Evolutionary conservation across 2,888 invertebrate species (phyloP), one percentile per base, ranked within the genome.

Genomic region (Oscheius sp.): DNA sequence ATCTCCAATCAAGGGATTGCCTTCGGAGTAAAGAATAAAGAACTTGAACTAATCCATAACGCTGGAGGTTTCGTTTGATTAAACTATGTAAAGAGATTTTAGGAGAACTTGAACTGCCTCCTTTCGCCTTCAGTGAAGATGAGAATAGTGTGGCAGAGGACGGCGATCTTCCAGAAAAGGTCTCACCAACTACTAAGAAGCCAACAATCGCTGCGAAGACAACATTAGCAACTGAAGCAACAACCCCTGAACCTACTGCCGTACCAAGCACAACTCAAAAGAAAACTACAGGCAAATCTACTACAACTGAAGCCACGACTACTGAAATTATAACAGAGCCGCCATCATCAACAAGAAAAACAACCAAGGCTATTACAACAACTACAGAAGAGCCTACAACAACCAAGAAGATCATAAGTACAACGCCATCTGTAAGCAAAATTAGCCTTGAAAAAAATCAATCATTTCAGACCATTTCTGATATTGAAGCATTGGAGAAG

Each of bases 41-140:
- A 61, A n/a, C 45, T 61, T 12, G 61, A 61, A 31, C 29, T 61
- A 2, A 61, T 61, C 29, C 61, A 61, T 31, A 61, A 42, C n/a
- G 15, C 42, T 12, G 45, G 27, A 27, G 61, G 61, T 42, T 15
- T 2, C 27, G 12, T n/a, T 29, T 20, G 6, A 25, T 25, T 12
- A 5, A 10, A 25, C 25, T 20, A 27, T 10, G 37, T 2, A 2
- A 20, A 10, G 5, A 17, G 25, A 3, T n/a, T 61, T 45, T n/a
- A 61, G 61, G 27, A n/a, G 61, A 65, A 20, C 65, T 53, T 2
- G 52, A 52, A 20, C 25, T 65, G 39, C 65, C 65, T 15, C 39
- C 65, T 1, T 65, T 65, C 25, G 65, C 65, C 29, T 65, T 65
- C 27, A 65, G 53, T 34, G 52, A 52, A 33, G 65, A 65, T 34